Evolutionary conservation across 2,888 invertebrate genomes (phyloP).

Genomic region (Diarsia mendica): DNA sequence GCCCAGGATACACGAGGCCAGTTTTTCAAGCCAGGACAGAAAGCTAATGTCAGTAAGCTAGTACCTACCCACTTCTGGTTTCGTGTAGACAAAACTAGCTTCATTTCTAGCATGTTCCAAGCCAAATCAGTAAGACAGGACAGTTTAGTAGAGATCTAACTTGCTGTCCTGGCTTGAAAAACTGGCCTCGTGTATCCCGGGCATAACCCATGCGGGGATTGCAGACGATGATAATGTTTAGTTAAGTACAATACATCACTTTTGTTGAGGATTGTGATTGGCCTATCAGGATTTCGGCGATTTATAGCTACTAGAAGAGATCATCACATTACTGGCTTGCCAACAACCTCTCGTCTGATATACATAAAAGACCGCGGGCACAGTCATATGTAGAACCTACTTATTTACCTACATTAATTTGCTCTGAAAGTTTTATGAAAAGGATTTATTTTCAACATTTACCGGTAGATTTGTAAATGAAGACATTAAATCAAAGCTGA

Average conservation of each 20-base stretch:
- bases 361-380: background rate
- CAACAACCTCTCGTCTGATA: background rate
- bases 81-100: too few species aligned
- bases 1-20: too few species aligned
- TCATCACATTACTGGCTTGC: background rate
- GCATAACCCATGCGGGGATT: background rate
- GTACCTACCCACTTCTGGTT: too few species aligned
- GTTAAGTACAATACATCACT: too few species aligned
- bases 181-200: too few species aligned
- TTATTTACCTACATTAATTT: background rate
- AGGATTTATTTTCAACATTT: background rate
- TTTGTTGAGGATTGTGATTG: background rate
- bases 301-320: background rate
- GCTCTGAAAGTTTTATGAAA: background rate
- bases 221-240: background rate
- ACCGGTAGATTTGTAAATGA: background rate
- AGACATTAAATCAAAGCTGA: background rate
- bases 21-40: too few species aligned
- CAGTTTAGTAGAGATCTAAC: too few species aligned
- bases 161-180: too few species aligned
- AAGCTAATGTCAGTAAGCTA: too few species aligned
- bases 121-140: too few species aligned
- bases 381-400: background rate
- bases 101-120: too few species aligned
- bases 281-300: background rate